Conservation (phyloP, 1,140 invertebrate genomes). For the Aphaenogaster ashmeadi region DNA sequence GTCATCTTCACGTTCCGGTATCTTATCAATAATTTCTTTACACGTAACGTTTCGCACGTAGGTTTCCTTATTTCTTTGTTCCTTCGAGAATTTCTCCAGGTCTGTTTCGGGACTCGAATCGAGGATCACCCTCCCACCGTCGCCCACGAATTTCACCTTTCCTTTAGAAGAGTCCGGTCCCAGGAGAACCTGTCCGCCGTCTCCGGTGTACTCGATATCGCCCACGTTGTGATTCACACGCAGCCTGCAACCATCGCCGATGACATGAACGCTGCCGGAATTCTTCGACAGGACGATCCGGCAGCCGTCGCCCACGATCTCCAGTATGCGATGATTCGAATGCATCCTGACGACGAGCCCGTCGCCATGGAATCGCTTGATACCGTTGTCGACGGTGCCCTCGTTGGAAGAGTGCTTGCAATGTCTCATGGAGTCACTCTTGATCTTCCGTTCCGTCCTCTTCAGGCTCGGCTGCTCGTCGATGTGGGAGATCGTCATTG, state of each 20-base stretch:
- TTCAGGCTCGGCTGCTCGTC: neutral
- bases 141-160: constrained; percentile 77
- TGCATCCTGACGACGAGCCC: constrained; percentile 73
- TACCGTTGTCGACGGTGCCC: neutral
- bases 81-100: neutral
- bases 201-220: constrained; percentile 80
- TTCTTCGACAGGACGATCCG: constrained; percentile 75
- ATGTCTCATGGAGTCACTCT: neutral
- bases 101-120: neutral
- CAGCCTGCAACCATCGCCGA: constrained; percentile 81
- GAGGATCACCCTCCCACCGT: constrained; percentile 75
- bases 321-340: constrained; percentile 73
- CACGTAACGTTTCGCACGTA: neutral
- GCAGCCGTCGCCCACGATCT: constrained; percentile 81
- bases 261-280: constrained; percentile 75
- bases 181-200: constrained; percentile 79
- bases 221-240: constrained; percentile 77
- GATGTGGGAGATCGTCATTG: constrained; percentile 27
- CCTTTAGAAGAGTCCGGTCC: constrained; percentile 70
- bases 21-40: neutral
- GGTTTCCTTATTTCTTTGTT: neutral
- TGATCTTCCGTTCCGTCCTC: constrained; percentile 3
- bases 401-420: neutral
- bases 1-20: neutral
- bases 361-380: constrained; percentile 75